Evolutionary conservation across 2,888 invertebrate genomes (phyloP).

Genomic region (Lasioglossum lativentre): DNA sequence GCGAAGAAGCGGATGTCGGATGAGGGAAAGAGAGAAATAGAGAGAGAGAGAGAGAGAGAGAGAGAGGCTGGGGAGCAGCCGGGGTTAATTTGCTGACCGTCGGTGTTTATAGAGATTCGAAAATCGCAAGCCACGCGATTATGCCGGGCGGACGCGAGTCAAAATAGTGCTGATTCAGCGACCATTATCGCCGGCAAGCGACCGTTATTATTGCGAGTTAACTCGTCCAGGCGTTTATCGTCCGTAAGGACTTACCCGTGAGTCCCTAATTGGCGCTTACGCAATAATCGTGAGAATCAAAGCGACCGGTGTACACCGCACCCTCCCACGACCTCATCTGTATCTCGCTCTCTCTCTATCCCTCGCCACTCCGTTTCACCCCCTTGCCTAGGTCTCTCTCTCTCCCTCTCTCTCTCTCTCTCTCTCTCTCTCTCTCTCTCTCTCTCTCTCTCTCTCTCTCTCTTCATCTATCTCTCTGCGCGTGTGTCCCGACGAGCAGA

Average conservation of each 20-base stretch:
- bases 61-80: not conserved
- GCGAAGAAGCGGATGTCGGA: slow-evolving; percentile 21
- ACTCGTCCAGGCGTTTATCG: slow-evolving; percentile 72
- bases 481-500: not conserved
- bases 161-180: slow-evolving; percentile 72
- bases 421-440: not conserved
- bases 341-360: not conserved
- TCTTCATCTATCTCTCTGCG: not conserved
- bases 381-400: not conserved
- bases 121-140: slow-evolving; percentile 73
- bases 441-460: not conserved
- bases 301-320: slow-evolving; percentile 25
- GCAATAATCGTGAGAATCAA: slow-evolving; percentile 67
- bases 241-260: slow-evolving; percentile 64
- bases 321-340: not conserved
- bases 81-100: slow-evolving; percentile 70
- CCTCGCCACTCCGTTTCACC: not conserved
- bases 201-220: slow-evolving; percentile 74
- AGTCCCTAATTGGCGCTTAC: slow-evolving; percentile 65
- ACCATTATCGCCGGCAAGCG: slow-evolving; percentile 64
- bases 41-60: too few relatives aligned
- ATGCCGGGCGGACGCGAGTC: slow-evolving; percentile 52
- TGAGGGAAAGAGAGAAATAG: not conserved
- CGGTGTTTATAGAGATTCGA: slow-evolving; percentile 69
- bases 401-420: not conserved